A percentile compares a stretch with the other conserved stretches of the same genome.
phyloP scores from a whole-genome alignment of 2,113 vertebrate genomes.

The Trichechus manatus region DNA sequence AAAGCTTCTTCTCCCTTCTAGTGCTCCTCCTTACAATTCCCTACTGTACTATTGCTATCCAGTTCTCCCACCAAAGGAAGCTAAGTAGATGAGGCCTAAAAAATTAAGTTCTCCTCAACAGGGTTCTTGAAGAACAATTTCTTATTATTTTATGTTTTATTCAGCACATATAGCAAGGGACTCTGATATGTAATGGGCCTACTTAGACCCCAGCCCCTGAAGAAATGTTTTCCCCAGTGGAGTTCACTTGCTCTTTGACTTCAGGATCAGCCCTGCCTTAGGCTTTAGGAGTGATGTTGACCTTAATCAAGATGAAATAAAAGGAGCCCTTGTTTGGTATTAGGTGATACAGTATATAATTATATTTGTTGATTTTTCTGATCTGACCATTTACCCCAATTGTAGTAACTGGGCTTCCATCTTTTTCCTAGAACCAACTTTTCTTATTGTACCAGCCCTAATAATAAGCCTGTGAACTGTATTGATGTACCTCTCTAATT shows the following conservation, averaged over 20 bases:
- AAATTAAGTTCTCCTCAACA: background rate
- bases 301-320: background rate
- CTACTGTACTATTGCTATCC: background rate
- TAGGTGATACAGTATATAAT: background rate
- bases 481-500: background rate
- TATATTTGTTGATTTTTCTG: background rate
- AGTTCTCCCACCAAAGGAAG: background rate
- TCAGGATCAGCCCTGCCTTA: background rate
- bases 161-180: background rate
- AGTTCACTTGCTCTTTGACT: background rate
- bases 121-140: background rate
- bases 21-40: accelerated
- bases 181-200: background rate
- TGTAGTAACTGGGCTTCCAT: background rate
- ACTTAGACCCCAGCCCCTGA: background rate
- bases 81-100: background rate
- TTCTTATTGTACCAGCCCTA: background rate
- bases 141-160: conserved; percentile 15
- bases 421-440: background rate
- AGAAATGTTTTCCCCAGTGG: background rate
- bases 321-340: background rate
- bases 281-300: background rate
- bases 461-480: background rate
- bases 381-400: background rate
- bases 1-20: background rate